Evolutionary conservation across 2,888 invertebrate species (phyloP).

Genomic region (Eristalinus sepulchralis): DNA sequence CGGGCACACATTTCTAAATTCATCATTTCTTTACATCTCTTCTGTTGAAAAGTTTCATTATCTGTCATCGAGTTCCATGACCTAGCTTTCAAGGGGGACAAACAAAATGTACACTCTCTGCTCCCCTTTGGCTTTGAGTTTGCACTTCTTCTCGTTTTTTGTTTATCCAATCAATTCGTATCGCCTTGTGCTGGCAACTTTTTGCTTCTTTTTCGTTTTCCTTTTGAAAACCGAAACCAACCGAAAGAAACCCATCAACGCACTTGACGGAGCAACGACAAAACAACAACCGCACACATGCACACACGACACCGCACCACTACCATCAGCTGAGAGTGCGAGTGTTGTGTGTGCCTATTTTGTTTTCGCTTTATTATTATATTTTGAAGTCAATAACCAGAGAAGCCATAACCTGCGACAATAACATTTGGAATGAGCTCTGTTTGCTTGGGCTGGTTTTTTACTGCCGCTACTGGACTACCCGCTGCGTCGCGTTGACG

Average conservation of each 20-base stretch:
- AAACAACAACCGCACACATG: constrained; percentile 16
- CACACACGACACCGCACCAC: neutral
- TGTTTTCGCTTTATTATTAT: constrained; percentile 28
- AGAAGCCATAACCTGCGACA: constrained; percentile 63
- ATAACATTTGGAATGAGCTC: constrained; percentile 50
- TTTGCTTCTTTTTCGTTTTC: constrained; percentile 2
- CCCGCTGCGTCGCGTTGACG: constrained; percentile 39
- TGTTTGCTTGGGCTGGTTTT: constrained; percentile 14
- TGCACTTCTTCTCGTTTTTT: constrained; percentile 4
- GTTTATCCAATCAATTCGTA: constrained; percentile 40
- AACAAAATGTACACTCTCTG: neutral
- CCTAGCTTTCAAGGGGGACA: neutral
- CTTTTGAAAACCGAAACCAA: constrained; percentile 58
- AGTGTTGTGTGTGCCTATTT: neutral
- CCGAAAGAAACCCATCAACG: constrained; percentile 52
- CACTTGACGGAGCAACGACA: constrained; percentile 42
- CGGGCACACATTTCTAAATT: neutral
- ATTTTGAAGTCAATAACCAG: constrained; percentile 64
- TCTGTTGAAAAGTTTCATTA: neutral
- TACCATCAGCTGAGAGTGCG: neutral
- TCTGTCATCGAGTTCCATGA: neutral
- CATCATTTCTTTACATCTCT: neutral
- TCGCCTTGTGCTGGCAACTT: constrained; percentile 10
- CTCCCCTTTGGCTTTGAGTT: neutral
- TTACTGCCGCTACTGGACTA: constrained; percentile 27